Conservation (phyloP, 2,888 invertebrate species). For the Tillus elongatus region DNA sequence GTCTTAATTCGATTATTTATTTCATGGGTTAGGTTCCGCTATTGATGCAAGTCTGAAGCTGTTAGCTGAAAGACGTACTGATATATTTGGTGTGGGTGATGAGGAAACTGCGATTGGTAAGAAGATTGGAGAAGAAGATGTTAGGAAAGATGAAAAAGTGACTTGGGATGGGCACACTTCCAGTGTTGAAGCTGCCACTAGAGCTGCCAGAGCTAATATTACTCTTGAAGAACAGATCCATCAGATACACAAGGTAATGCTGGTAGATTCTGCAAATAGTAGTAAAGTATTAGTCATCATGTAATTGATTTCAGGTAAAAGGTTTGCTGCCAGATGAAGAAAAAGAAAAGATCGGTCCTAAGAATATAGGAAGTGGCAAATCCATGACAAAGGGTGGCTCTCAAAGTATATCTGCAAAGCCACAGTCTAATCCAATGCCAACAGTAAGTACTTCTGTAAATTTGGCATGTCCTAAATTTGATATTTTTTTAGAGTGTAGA, state of each 20-base stretch:
- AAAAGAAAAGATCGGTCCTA: constrained; percentile 94
- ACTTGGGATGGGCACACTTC: constrained; percentile 99
- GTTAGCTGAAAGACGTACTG: constrained; percentile 96
- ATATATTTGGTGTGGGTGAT: constrained; percentile 98
- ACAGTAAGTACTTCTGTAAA: too few species aligned
- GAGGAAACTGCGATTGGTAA: constrained; percentile 99
- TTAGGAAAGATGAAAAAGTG: constrained; percentile 77
- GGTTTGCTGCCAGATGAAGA: constrained; percentile 91
- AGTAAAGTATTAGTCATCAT: too few species aligned
- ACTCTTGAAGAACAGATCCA: constrained; percentile 95
- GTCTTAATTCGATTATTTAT: too few species aligned
- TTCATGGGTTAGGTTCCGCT: constrained; percentile 70
- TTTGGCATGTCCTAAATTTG: too few species aligned
- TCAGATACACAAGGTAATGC: constrained; percentile 86
- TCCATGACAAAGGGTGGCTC: constrained; percentile 33
- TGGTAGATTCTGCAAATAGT: too few species aligned
- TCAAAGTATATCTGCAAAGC: constrained; percentile 40
- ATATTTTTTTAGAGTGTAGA: too few species aligned
- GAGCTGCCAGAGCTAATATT: constrained; percentile 90
- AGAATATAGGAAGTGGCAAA: constrained; percentile 49
- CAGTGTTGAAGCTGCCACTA: constrained; percentile 89
- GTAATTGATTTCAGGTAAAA: constrained; percentile 58
- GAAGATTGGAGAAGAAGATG: constrained; percentile 85
- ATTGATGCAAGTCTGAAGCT: constrained; percentile 93
- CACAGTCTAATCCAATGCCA: constrained; percentile 29